phyloP scores from a whole-genome alignment of 2,113 vertebrate genomes.

The Euleptes europaea region DNA sequence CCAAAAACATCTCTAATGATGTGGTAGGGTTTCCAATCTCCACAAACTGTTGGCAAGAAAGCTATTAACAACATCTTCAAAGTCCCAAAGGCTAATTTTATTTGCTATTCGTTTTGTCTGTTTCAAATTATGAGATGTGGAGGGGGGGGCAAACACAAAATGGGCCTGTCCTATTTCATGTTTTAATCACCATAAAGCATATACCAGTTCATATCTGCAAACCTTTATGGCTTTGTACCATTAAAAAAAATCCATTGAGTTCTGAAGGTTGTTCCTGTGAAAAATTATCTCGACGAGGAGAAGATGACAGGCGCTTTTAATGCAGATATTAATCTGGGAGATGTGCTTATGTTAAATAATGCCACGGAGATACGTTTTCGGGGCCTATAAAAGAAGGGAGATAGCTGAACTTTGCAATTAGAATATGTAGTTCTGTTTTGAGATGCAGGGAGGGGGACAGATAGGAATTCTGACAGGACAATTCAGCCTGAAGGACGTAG shows the following conservation, averaged over 20 bases:
- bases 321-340: conserved; percentile 45
- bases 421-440: not conserved
- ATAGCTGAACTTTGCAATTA: conserved; percentile 9
- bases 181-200: conserved; percentile 48
- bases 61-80: not conserved
- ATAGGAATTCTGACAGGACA: not conserved
- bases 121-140: conserved; percentile 18
- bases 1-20: not conserved
- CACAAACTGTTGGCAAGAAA: not conserved
- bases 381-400: conserved; percentile 11
- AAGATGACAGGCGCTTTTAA: conserved; percentile 44
- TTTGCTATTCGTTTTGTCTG: not conserved
- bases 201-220: conserved; percentile 37
- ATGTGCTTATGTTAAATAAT: conserved; percentile 11
- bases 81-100: not conserved
- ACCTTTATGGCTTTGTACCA: conserved; percentile 33
- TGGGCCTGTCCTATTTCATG: conserved; percentile 19
- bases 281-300: conserved; percentile 36
- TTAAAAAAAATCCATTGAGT: conserved; percentile 25
- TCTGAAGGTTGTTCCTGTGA: conserved; percentile 46
- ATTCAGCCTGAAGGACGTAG: not conserved
- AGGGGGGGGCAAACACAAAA: not conserved
- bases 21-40: not conserved
- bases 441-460: not conserved
- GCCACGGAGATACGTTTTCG: conserved; percentile 10